Base-by-base conservation (phyloP, 2,797 vertebrate species). In the Lepilemur ruficaudatus region DNA sequence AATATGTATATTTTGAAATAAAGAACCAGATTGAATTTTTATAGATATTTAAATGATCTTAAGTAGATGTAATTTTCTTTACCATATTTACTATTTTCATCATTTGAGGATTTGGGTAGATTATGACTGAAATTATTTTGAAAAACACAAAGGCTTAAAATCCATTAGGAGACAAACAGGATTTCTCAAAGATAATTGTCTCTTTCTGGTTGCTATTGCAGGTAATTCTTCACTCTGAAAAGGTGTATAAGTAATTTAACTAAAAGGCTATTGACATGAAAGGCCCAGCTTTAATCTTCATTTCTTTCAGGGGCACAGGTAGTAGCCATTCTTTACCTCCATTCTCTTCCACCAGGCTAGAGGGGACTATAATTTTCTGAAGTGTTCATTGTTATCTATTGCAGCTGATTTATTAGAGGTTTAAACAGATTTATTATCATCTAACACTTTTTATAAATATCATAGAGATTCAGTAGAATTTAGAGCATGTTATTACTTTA, bases 381-480 rank as follows among this genome's bases (percentile, higher is more conserved):
- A 92, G 52, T 61, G 15, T 63, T 38, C 48, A 2, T 59, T 48
- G 50, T 92, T 69, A 50, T 12, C 23, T 59, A 32, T 89, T 80
- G 17, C 32, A 86, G 30, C 25, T 50, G n/a, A 95, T 78, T 81
- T 87, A 41, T 13, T 67, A 78, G n/a, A 73, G 18, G 30, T 79
- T 88, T 81, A 65, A 94, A 55, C 30, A 96, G 43, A 69, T 72
- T 91, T 88, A 67, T 69, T 85, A 46, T 89, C n/a, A 79, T 80
- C 23, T 50, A 80, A 55, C 17, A 55, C 82, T 91, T 52, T 79
- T 48, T 65, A 78, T 93, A 67, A 70, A 59, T 91, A 73, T 38
- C 43, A 35, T 69, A 4, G 46, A 73, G n/a, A 91, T 91, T 93
- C 5, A 28, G 46, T 59, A 70, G 70, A 48, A 93, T 87, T 91